phyloP scores from a whole-genome alignment of 2,888 invertebrate species.

The Chrysomela aeneicollis region DNA sequence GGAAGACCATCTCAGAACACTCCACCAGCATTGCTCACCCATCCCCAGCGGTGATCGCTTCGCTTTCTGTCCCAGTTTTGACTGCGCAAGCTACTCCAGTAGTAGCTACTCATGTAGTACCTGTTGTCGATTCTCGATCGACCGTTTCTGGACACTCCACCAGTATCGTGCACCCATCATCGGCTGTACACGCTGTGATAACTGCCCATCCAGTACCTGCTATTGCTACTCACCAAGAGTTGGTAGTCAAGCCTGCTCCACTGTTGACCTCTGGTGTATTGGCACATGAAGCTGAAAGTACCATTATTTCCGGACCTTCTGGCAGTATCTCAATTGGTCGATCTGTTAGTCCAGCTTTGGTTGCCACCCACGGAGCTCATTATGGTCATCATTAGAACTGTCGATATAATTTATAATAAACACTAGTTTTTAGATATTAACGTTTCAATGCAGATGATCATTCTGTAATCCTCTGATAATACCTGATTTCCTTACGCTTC shows the following conservation, averaged over 20 bases:
- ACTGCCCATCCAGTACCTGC: conserved; percentile 33
- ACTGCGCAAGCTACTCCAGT: conserved; percentile 12
- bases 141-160: conserved; percentile 16
- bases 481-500: too few relatives aligned
- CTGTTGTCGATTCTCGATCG: conserved; percentile 6
- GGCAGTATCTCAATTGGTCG: background rate
- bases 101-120: conserved; percentile 11
- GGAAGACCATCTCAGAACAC: conserved; percentile 18
- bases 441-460: too few relatives aligned
- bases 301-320: background rate
- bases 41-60: conserved; percentile 10
- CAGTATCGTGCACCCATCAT: conserved; percentile 13
- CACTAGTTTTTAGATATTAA: too few relatives aligned
- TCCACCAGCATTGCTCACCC: conserved; percentile 11
- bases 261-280: too few relatives aligned
- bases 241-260: background rate
- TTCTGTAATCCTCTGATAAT: too few relatives aligned
- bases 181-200: conserved; percentile 4
- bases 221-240: conserved; percentile 16
- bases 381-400: background rate
- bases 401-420: background rate
- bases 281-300: background rate
- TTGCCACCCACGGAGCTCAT: background rate
- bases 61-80: conserved; percentile 10
- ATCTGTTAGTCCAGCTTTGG: background rate